These are phyloP conservation scores for Ichneumoninae sp. DNA, from an alignment of 2,888 invertebrate species.

Conservation along the genomic window DNA sequence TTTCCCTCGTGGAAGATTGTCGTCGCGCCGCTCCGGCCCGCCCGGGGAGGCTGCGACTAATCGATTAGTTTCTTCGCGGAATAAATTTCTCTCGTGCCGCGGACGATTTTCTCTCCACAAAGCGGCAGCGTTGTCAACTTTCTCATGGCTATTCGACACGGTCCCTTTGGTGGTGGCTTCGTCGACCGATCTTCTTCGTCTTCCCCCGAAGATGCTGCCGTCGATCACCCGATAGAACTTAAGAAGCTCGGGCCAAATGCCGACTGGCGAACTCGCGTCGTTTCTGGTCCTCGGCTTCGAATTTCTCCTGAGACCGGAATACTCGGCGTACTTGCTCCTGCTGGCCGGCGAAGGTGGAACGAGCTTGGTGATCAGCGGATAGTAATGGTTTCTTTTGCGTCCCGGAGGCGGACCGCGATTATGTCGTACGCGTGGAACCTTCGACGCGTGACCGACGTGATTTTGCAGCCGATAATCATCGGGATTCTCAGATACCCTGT, in stretches of 20 bases:
- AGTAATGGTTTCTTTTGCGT: conserved; percentile 23
- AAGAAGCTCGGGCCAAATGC: conserved; percentile 49
- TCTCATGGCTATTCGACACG: conserved; percentile 20
- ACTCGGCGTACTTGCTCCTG: conserved; percentile 69
- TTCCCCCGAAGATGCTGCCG: conserved; percentile 73
- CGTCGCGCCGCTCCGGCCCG: conserved; percentile 72
- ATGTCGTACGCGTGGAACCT: conserved; percentile 44
- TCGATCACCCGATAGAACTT: conserved; percentile 53
- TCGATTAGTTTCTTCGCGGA: conserved; percentile 80
- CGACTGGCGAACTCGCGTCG: conserved; percentile 17
- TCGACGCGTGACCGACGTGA: conserved; percentile 33
- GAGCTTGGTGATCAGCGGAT: conserved; percentile 67
- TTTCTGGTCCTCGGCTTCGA: conserved; percentile 39
- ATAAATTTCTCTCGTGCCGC: conserved; percentile 56
- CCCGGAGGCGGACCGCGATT: conserved; percentile 29
- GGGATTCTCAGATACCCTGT: conserved; percentile 29
- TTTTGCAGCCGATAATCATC: conserved; percentile 36
- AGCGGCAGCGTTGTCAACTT: conserved; percentile 21
- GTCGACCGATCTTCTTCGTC: conserved; percentile 70
- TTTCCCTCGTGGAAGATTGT: conserved; percentile 70
- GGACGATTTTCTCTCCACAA: conserved; percentile 53
- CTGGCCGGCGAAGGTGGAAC: conserved; percentile 71
- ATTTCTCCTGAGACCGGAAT: conserved; percentile 25
- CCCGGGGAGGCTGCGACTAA: conserved; percentile 78
- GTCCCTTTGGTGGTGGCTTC: conserved; percentile 10